Base-by-base conservation (phyloP, 2,888 invertebrate species). In the Mesorhabditis sp. region DNA sequence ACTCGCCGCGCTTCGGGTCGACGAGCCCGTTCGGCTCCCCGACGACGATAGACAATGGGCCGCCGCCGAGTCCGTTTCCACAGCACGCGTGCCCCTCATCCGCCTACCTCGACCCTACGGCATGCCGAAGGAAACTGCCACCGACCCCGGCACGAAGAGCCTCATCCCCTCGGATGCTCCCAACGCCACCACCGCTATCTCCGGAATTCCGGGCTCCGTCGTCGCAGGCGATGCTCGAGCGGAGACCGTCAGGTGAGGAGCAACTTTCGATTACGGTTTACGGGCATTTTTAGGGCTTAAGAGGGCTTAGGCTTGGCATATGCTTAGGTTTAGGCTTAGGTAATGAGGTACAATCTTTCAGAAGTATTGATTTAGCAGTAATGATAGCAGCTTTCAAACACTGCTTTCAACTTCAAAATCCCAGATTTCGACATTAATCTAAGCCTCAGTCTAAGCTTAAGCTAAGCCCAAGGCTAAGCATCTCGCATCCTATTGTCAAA, bases 121-220 rank as follows among this genome's bases (percentile, higher is more conserved):
- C 70, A 65, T 74, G 77, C 66, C 73, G 79, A 42, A 76, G 80
- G 44, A 74, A 78, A 15, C 72, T 80, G 43, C 80, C 80, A 41
- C 73, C 71, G 71, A 74, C 79, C 4, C 80, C 80, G 5, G 72
- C 74, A 15, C 61, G 80, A 45, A 67, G 82, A 58, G 74, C 77
- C 50, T 75, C 77, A 15, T 75, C 76, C 0, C 82, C 82, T 0
- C 69, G 82, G 42, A 78, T 81, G 62, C 72, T 82, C 42, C 82
- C 82, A 1, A 80, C 81, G 4, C 82, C 82, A 6, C 82, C 82
- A 7, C 80, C 80, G 4, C 63, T 76, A 4, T 78, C 78, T 62
- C 78, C 78, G 7, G 78, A 78, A 65, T 74, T 75, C 67, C 65
- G 75, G 7, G 7, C 41, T 74, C 75, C 78, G 7, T 74, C 74